Evolutionary conservation across 1,140 invertebrate genomes (phyloP), one percentile per base, ranked within the genome.

Genomic region (Drosophila jambulina): DNA sequence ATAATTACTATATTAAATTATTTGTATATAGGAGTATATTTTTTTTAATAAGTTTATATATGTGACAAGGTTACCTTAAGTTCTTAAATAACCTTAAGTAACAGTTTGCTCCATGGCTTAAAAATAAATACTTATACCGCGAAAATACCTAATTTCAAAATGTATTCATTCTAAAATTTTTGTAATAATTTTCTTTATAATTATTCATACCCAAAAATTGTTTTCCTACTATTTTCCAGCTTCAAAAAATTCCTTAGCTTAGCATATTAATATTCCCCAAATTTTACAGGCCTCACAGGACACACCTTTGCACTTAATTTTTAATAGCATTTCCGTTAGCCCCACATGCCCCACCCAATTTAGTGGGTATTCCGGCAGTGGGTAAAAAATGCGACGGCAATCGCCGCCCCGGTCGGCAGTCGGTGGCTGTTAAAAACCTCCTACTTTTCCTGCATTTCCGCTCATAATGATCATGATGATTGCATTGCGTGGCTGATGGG

Each of bases 381-480:
- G 75, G 32, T 64, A 75, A 76, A 76, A 76, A 78, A 78, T 78
- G 75, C 76, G 58, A 71, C 75, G 38, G 75, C 75, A 78, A 78
- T 78, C 75, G 75, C 74, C 56, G 67, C 64, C 64, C 42, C 77
- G 65, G 68, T 75, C 80, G 77, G 61, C 67, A 58, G 81, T 83
- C 84, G 85, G 84, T 84, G 84, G 84, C 84, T 90, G 85, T 88
- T 88, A 88, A 88, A 86, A 88, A 88, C 84, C 84, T 88, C 84
- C 84, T 88, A 88, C 85, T 88, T 88, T 86, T 90, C 85, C 85
- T 88, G 85, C 85, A 88, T 88, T 88, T 88, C 85, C 85, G 85
- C 75, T 88, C 85, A 90, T 88, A 88, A 88, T 88, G 85, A 88
- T 88, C 81, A 88, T 90, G 85, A 90, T 90, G 86, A 88, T 88